Evolutionary conservation across 2,797 vertebrate species (phyloP), one percentile per base, ranked within the genome.

Genomic region (Mionectes olivaceus): DNA sequence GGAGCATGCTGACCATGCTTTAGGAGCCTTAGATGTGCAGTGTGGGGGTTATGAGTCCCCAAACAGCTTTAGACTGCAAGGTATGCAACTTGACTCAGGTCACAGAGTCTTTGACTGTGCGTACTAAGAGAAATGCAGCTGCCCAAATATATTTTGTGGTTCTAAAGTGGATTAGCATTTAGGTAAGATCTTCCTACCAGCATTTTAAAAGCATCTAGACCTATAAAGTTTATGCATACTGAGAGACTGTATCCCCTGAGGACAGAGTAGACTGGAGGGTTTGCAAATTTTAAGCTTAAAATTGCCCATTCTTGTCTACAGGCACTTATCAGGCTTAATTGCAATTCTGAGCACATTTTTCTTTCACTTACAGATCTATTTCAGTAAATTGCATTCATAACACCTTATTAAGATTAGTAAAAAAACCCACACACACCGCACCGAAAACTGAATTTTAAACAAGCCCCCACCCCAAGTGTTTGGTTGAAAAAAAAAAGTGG

Each of bases 371-470:
- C 78, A 85, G 94, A 93, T 89, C 59, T 94, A 57, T 87, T 60
- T 65, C 83, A 87, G 53, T n/a, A 92, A 91, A 95, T 86, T 79
- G 19, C 49, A 88, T 81, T 94, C 75, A 85, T 79, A 90, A 59
- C 14, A 88, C 37, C 73, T 91, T 90, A 95, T 96, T 91, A 93
- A 86, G 82, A 69, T 75, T 76, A 33, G 68, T 53, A 30, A 33
- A 85, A 82, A 59, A 35, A 27, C 9, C 3, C 60, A 41, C 35
- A 25, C 32, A 55, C 16, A 61, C 16, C 19, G 37, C 43, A 46
- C 12, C 39, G 73, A 77, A 77, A 96, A 89, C 57, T 39, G 33
- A 85, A 91, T 92, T 94, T 96, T 77, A 85, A 96, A 91, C 64
- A 83, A 43, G 8, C 2, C 9, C 28, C 32, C 32, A 23, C n/a